phyloP scores from a whole-genome alignment of 2,888 invertebrate genomes.

The Cheiracanthium punctorium region DNA sequence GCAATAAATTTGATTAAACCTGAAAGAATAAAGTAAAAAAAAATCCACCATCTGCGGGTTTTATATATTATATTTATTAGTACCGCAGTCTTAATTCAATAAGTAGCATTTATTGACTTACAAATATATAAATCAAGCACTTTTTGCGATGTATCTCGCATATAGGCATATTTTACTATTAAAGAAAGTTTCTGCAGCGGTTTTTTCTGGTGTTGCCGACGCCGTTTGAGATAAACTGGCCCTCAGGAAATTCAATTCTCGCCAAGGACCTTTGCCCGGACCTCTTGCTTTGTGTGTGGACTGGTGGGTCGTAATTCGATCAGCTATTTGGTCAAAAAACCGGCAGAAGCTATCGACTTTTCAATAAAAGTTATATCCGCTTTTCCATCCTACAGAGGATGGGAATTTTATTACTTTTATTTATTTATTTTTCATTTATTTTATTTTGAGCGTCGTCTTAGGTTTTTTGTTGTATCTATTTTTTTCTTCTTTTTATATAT shows the following conservation, averaged over 20 bases:
- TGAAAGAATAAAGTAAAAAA: no score
- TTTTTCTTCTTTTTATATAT: conserved; percentile 24
- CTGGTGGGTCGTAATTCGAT: conserved; percentile 57
- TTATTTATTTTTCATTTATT: conserved; percentile 13
- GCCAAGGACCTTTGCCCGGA: conserved; percentile 22
- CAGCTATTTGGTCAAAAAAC: conserved; percentile 59
- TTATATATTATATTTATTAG: no score
- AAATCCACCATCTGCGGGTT: no score
- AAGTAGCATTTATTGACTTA: neutral
- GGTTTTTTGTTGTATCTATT: conserved; percentile 40
- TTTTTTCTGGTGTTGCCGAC: conserved; percentile 12
- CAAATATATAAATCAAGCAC: neutral
- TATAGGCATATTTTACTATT: neutral
- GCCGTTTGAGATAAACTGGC: conserved; percentile 44
- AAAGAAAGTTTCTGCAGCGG: neutral
- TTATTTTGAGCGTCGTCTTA: neutral
- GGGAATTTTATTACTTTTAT: conserved; percentile 46
- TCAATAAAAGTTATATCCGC: conserved; percentile 69
- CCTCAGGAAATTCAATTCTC: conserved; percentile 40
- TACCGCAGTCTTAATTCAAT: no score
- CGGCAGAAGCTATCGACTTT: conserved; percentile 59
- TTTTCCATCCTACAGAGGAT: conserved; percentile 46
- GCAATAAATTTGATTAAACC: no score
- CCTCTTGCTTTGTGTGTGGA: conserved; percentile 36
- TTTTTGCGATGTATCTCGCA: neutral